Evolutionary conservation across 2,888 invertebrate species (phyloP).

Genomic region (Drosophila crucigera): DNA sequence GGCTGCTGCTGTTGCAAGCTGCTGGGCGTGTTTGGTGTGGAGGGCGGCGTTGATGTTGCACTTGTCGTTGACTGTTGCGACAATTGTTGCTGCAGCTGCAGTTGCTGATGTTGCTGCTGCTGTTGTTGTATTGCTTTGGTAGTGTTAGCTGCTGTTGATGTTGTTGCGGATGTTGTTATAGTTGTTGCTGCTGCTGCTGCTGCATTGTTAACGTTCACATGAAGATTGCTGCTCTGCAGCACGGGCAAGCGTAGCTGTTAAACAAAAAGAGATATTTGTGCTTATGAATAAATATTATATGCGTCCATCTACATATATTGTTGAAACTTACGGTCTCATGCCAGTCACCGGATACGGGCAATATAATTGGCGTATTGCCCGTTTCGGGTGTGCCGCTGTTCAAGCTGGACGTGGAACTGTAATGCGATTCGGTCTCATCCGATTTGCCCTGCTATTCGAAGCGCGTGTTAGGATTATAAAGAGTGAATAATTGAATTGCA

Average conservation of each 20-base stretch:
- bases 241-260: constrained; percentile 77
- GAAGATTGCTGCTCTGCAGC: constrained; percentile 76
- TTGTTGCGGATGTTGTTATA: constrained; percentile 38
- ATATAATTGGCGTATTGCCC: constrained; percentile 68
- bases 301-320: not conserved
- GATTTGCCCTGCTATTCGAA: constrained; percentile 74
- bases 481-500: not conserved
- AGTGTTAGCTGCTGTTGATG: constrained; percentile 58
- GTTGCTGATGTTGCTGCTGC: constrained; percentile 72
- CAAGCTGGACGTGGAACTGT: constrained; percentile 88
- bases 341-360: constrained; percentile 81
- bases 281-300: not conserved
- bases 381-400: constrained; percentile 87
- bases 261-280: not conserved
- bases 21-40: constrained; percentile 71
- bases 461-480: not conserved
- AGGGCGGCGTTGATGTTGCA: constrained; percentile 63
- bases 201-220: constrained; percentile 56
- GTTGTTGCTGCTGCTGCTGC: constrained; percentile 61
- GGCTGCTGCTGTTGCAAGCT: constrained; percentile 78
- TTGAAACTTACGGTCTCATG: constrained; percentile 80
- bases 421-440: constrained; percentile 87
- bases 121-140: constrained; percentile 59
- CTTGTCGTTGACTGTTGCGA: constrained; percentile 50
- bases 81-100: constrained; percentile 39